Percentiles rank a stretch among this genome's conserved stretches.
These are phyloP conservation scores for Dasypogon diadema DNA, from an alignment of 2,888 invertebrate genomes.

Conservation along the genomic window DNA sequence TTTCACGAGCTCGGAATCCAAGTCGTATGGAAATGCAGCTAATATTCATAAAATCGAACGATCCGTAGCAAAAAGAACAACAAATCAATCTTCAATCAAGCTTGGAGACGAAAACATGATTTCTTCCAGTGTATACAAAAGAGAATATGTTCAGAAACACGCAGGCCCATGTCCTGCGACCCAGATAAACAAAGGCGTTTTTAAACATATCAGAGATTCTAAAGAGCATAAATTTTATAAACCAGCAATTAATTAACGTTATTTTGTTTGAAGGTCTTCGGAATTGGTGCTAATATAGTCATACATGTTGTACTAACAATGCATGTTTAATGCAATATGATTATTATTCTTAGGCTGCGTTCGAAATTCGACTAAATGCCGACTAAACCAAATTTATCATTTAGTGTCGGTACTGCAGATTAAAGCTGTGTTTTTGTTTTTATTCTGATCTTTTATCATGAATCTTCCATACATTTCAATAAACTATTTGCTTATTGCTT, in stretches of 20 bases:
- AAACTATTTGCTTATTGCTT: too few relatives aligned
- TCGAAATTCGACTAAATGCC: too few relatives aligned
- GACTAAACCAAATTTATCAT: too few relatives aligned
- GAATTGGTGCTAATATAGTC: too few relatives aligned
- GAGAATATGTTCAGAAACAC: conserved; percentile 79
- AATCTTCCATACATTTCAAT: too few relatives aligned
- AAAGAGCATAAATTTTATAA: conserved; percentile 88
- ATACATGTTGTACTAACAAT: too few relatives aligned
- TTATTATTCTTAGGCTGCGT: conserved; percentile 11
- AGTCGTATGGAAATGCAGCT: conserved; percentile 77
- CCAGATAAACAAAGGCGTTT: conserved; percentile 82
- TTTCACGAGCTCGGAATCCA: conserved; percentile 79
- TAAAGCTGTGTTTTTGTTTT: too few relatives aligned
- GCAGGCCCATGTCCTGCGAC: conserved; percentile 84
- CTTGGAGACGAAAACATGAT: conserved; percentile 75
- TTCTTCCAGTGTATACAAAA: conserved; percentile 77
- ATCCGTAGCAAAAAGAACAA: conserved; percentile 68
- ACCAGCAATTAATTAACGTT: background rate
- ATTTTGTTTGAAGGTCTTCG: too few relatives aligned
- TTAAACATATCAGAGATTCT: conserved; percentile 86
- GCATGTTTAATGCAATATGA: too few relatives aligned
- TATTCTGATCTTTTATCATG: too few relatives aligned
- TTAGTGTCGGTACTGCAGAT: too few relatives aligned
- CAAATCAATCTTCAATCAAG: conserved; percentile 81
- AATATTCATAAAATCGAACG: conserved; percentile 53